A percentile compares a stretch with the other conserved stretches of the same genome.
phyloP scores from a whole-genome alignment of 2,888 invertebrate species.

The Willowsia nigromaculata region DNA sequence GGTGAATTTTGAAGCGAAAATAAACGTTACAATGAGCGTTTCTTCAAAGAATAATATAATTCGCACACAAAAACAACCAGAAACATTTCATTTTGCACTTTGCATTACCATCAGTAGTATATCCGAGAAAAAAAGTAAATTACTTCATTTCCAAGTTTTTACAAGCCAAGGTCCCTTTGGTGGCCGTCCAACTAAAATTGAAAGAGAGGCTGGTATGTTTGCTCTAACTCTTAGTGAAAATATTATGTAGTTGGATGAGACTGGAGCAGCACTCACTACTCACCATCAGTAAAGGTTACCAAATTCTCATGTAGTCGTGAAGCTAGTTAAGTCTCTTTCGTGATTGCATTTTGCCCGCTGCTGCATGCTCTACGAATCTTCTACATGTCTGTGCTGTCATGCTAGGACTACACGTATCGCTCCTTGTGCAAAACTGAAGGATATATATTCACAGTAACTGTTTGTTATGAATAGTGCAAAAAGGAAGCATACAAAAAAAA shows the following conservation, averaged over 20 bases:
- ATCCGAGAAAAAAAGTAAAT: background rate
- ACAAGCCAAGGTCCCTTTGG: background rate
- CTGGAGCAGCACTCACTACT: background rate
- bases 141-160: background rate
- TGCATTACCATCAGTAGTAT: too few relatives aligned
- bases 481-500: background rate
- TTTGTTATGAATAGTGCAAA: conserved; percentile 37
- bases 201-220: background rate
- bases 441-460: background rate
- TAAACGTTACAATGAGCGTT: too few relatives aligned
- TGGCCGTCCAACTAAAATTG: background rate
- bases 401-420: background rate
- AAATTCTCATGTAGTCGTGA: background rate
- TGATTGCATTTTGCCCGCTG: background rate
- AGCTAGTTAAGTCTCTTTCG: background rate
- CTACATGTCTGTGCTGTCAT: background rate
- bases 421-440: background rate
- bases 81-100: too few relatives aligned
- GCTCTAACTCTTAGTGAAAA: background rate
- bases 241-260: background rate
- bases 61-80: too few relatives aligned
- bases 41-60: too few relatives aligned
- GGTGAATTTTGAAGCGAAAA: too few relatives aligned
- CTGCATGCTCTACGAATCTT: conserved; percentile 1
- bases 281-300: too few relatives aligned